Conservation (phyloP, 1,140 invertebrate genomes). For the Steinernema feltiae region DNA sequence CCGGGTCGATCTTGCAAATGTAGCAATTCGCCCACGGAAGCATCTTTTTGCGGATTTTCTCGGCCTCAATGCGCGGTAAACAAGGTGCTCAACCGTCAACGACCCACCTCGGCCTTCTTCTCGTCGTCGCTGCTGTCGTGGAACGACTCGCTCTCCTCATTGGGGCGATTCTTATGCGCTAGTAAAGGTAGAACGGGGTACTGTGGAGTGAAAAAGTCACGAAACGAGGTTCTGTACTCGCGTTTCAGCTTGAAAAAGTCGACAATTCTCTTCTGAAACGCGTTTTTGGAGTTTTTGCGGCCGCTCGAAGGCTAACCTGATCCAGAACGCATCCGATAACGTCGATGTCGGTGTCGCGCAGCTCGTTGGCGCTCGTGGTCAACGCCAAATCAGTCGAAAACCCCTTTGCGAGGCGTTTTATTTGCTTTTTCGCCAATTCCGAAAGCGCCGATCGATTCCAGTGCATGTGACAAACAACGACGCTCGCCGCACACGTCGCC, state of each 20-base stretch:
- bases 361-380: not conserved
- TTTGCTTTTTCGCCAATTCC: conserved; percentile 1
- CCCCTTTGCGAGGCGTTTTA: conserved; percentile 13
- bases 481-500: conserved; percentile 13
- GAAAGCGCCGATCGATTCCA: conserved; percentile 23
- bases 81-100: not conserved
- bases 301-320: not conserved
- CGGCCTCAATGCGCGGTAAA: not conserved
- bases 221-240: not conserved
- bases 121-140: conserved; percentile 25
- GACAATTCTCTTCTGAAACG: not conserved
- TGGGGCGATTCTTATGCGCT: not conserved
- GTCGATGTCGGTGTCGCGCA: not conserved
- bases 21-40: conserved; percentile 18
- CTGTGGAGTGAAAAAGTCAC: conserved; percentile 10
- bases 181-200: conserved; percentile 18
- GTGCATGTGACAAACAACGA: conserved; percentile 10
- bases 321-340: not conserved
- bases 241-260: not conserved
- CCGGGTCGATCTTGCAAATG: conserved; percentile 23
- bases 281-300: too few species aligned
- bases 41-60: conserved; percentile 7
- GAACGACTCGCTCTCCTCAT: not conserved
- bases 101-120: conserved; percentile 17
- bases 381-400: conserved; percentile 5